Conservation (phyloP, 2,888 invertebrate species). For the Melitaea athalia region DNA sequence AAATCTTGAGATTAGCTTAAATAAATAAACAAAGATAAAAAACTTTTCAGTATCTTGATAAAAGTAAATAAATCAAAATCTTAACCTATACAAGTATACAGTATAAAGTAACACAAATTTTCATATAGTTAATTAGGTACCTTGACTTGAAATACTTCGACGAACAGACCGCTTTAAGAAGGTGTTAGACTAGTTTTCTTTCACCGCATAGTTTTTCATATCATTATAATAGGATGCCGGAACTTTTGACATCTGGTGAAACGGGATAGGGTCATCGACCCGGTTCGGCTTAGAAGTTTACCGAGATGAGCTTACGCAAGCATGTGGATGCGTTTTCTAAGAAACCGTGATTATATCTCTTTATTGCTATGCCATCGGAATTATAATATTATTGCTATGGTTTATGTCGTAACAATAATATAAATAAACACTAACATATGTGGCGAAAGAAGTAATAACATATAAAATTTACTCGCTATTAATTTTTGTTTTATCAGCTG, state of each 20-base stretch:
- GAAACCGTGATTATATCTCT: constrained; percentile 35
- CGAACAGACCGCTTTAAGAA: not conserved
- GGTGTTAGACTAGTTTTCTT: constrained; percentile 14
- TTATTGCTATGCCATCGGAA: constrained; percentile 17
- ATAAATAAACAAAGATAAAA: no score
- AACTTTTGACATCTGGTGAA: constrained; percentile 43
- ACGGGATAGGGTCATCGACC: constrained; percentile 49
- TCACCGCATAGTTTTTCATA: constrained; percentile 36
- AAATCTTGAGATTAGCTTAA: no score
- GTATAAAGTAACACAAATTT: no score
- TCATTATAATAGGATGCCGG: constrained; percentile 43
- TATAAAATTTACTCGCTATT: no score
- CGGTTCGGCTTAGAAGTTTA: constrained; percentile 44
- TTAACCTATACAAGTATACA: no score
- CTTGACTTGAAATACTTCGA: no score
- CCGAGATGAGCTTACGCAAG: constrained; percentile 49
- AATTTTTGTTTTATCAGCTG: no score
- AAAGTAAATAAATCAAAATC: no score
- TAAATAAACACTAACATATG: not conserved
- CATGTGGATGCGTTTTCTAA: constrained; percentile 48
- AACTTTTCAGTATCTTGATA: no score
- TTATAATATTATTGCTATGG: constrained; percentile 9
- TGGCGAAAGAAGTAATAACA: not conserved
- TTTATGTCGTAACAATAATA: not conserved
- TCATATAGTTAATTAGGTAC: no score